These are phyloP conservation scores for Helicoverpa assulta DNA, from an alignment of 2,888 invertebrate genomes.

Conservation along the genomic window DNA sequence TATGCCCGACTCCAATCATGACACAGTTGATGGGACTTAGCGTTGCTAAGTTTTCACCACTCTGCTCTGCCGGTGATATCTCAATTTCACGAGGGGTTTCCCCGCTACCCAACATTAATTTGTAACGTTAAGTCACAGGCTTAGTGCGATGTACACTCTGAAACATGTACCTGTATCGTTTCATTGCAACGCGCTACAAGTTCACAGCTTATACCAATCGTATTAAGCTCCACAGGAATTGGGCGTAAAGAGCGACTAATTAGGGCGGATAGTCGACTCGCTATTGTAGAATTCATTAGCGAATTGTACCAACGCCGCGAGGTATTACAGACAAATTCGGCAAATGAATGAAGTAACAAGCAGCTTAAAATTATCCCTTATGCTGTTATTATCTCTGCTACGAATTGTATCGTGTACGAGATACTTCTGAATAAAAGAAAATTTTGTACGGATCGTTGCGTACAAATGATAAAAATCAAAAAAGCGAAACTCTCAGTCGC, in stretches of 20 bases:
- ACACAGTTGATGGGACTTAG: constrained; percentile 81
- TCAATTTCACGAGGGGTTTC: constrained; percentile 83
- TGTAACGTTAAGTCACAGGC: constrained; percentile 73
- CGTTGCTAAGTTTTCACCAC: constrained; percentile 87
- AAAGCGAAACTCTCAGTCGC: constrained; percentile 58
- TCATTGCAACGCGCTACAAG: constrained; percentile 57
- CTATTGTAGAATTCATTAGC: constrained; percentile 83
- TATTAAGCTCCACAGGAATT: constrained; percentile 76
- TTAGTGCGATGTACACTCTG: constrained; percentile 59
- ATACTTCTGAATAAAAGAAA: constrained; percentile 31
- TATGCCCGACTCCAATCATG: constrained; percentile 72
- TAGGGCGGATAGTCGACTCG: constrained; percentile 79
- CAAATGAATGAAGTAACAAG: constrained; percentile 66
- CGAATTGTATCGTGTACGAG: constrained; percentile 23
- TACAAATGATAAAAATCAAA: constrained; percentile 61
- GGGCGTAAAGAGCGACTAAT: constrained; percentile 82
- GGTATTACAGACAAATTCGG: constrained; percentile 71
- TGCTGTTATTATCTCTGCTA: constrained; percentile 38
- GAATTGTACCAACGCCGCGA: constrained; percentile 71
- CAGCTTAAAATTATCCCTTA: constrained; percentile 54
- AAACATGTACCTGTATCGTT: constrained; percentile 35
- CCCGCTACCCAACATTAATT: constrained; percentile 80
- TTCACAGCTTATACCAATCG: constrained; percentile 69
- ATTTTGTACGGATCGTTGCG: constrained; percentile 21
- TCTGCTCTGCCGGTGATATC: constrained; percentile 80